Evolutionary conservation across 1,140 invertebrate species (phyloP).

Genomic region (Ceratosolen solmsi): DNA sequence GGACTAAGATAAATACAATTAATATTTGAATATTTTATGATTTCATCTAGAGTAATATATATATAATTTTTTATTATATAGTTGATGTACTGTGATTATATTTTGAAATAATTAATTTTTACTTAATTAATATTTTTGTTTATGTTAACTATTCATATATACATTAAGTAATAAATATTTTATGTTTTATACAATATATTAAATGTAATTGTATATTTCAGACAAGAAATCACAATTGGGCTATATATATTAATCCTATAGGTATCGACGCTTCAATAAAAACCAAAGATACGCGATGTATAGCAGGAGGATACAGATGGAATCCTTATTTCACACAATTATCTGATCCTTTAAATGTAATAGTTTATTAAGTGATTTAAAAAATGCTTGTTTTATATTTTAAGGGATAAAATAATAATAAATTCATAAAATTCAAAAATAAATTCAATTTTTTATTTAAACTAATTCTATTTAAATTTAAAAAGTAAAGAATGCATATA

Average conservation of each 20-base stretch:
- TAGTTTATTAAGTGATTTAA: conserved; percentile 30
- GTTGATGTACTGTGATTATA: too few species aligned
- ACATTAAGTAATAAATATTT: too few species aligned
- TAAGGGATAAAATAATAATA: too few species aligned
- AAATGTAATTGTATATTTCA: conserved; percentile 75
- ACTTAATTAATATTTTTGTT: too few species aligned
- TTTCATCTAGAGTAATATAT: neutral
- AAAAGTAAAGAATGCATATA: too few species aligned
- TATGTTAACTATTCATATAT: too few species aligned
- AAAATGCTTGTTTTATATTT: neutral
- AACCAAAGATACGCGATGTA: conserved; percentile 85
- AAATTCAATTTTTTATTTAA: too few species aligned
- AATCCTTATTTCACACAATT: conserved; percentile 94
- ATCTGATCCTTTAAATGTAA: conserved; percentile 90
- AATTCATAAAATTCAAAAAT: too few species aligned
- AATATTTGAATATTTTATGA: neutral
- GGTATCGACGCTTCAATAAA: conserved; percentile 92
- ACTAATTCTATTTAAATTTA: too few species aligned
- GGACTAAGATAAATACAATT: neutral
- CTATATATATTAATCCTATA: conserved; percentile 93
- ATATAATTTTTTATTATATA: neutral
- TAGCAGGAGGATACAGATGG: conserved; percentile 92
- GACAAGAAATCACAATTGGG: conserved; percentile 91
- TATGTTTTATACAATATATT: too few species aligned
- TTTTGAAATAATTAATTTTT: too few species aligned